Evolutionary conservation across 2,888 invertebrate species (phyloP).

Genomic region (Cynaeus angustus): DNA sequence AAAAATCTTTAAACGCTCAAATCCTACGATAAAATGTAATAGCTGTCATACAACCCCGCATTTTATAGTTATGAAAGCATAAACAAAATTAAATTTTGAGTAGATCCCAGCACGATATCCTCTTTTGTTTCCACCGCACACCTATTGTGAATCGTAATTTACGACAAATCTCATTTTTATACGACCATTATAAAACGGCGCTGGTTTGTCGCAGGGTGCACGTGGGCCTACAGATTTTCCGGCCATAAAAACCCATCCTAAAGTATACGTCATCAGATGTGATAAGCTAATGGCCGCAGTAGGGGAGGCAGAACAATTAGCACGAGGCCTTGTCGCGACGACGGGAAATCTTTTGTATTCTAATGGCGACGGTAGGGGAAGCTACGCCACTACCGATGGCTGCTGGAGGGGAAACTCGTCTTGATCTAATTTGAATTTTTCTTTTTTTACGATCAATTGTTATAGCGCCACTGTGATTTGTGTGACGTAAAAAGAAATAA

Average conservation of each 20-base stretch:
- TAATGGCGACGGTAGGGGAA: constrained; percentile 3
- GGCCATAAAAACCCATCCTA: constrained; percentile 11
- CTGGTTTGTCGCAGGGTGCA: constrained; percentile 21
- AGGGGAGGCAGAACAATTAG: constrained; percentile 5
- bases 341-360: constrained; percentile 20
- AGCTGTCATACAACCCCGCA: constrained; percentile 61
- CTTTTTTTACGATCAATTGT: constrained; percentile 12
- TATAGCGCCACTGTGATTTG: constrained; percentile 26
- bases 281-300: background rate
- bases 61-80: constrained; percentile 62
- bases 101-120: constrained; percentile 58
- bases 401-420: background rate
- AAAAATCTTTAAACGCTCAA: constrained; percentile 58
- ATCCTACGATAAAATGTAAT: constrained; percentile 58
- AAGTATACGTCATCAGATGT: background rate
- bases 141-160: constrained; percentile 60
- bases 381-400: background rate
- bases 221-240: constrained; percentile 14
- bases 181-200: constrained; percentile 42
- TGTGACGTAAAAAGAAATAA: constrained; percentile 17
- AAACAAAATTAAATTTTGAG: constrained; percentile 62
- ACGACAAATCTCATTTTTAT: constrained; percentile 54
- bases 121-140: constrained; percentile 59
- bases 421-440: constrained; percentile 6
- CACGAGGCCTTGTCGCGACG: background rate